Evolutionary conservation across 2,888 invertebrate genomes (phyloP).

Genomic region (Stegana nigrithorax): DNA sequence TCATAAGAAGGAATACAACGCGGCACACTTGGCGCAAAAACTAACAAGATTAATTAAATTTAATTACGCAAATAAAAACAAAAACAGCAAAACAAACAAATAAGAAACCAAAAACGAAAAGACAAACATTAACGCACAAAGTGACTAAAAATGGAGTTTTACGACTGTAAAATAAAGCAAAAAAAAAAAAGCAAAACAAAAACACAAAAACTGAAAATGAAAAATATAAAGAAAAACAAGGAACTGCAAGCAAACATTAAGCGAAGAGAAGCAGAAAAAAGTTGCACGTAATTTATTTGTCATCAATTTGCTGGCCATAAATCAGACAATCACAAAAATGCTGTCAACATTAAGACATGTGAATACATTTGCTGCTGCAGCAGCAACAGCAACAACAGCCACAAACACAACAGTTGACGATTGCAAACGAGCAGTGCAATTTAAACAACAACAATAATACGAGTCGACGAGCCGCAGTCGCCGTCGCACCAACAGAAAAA

Average conservation of each 20-base stretch:
- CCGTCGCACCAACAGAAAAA: not conserved
- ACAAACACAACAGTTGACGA: not conserved
- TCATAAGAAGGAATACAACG: too few species aligned
- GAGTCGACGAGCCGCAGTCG: not conserved
- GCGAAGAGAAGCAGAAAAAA: not conserved
- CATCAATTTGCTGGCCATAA: slow-evolving; percentile 63
- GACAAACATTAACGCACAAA: slow-evolving; percentile 3
- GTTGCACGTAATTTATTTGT: slow-evolving; percentile 41
- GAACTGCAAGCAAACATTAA: not conserved
- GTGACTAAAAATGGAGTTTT: slow-evolving; percentile 11
- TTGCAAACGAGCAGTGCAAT: slow-evolving; percentile 7
- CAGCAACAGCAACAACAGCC: slow-evolving; percentile 29
- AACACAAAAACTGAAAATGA: not conserved
- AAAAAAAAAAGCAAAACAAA: not conserved
- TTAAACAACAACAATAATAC: slow-evolving; percentile 4
- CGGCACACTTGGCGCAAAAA: not conserved
- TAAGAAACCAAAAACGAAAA: not conserved
- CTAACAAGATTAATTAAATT: not conserved
- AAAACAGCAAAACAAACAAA: not conserved
- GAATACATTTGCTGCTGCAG: slow-evolving; percentile 44
- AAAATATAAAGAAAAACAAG: not conserved
- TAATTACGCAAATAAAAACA: not conserved
- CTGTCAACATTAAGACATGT: slow-evolving; percentile 63
- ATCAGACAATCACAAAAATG: slow-evolving; percentile 67
- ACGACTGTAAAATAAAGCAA: not conserved